phyloP scores from a whole-genome alignment of 2,113 vertebrate species.

The Labeo rohita region DNA sequence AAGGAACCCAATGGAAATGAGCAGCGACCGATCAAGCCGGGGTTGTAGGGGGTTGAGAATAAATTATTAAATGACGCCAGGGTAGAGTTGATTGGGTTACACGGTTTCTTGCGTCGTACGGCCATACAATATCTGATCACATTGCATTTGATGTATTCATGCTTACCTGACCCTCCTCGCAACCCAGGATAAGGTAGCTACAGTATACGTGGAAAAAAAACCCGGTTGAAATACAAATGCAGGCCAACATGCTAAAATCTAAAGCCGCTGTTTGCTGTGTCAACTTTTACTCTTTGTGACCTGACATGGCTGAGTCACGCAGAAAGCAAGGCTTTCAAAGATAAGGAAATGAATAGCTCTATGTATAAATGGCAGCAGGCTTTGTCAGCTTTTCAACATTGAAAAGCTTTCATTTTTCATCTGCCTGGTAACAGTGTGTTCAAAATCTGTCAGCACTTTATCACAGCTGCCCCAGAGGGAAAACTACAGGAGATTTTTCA shows the following conservation, averaged over 20 bases:
- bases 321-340: slow-evolving; percentile 9
- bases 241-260: not conserved
- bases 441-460: slow-evolving; percentile 15
- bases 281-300: slow-evolving; percentile 3
- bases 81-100: slow-evolving; percentile 73
- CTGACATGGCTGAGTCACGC: not conserved
- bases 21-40: slow-evolving; percentile 45
- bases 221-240: not conserved
- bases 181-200: slow-evolving; percentile 41
- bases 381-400: slow-evolving; percentile 13
- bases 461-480: not conserved
- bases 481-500: slow-evolving; percentile 12
- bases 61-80: slow-evolving; percentile 71
- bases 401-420: slow-evolving; percentile 19
- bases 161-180: slow-evolving; percentile 39
- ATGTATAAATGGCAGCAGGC: not conserved
- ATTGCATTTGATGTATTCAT: slow-evolving; percentile 53
- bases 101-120: slow-evolving; percentile 56
- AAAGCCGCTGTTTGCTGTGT: slow-evolving; percentile 11
- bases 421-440: slow-evolving; percentile 13
- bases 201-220: slow-evolving; percentile 43
- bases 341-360: slow-evolving; percentile 1
- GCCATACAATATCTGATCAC: slow-evolving; percentile 68
- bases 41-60: slow-evolving; percentile 59
- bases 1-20: slow-evolving; percentile 50